phyloP scores from a whole-genome alignment of 2,888 invertebrate species.

The Leptopterna dolabrata region DNA sequence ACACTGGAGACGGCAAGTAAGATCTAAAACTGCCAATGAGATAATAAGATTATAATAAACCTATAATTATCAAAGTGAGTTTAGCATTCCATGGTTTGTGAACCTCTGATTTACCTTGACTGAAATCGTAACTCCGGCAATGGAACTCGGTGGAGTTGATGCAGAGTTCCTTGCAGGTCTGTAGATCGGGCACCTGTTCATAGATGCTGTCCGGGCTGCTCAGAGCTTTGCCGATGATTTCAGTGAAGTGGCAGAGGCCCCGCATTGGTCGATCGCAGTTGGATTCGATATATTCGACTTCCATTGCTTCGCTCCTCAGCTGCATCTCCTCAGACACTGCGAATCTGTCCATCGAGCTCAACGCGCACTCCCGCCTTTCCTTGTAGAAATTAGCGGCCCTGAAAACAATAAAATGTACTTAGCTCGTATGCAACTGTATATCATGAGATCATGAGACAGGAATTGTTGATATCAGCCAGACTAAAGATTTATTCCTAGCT shows the following conservation, averaged over 20 bases:
- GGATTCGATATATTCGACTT: slow-evolving; percentile 67
- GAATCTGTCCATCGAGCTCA: slow-evolving; percentile 68
- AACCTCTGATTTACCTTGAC: slow-evolving; percentile 65
- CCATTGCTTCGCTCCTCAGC: slow-evolving; percentile 58
- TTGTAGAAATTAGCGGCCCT: slow-evolving; percentile 67
- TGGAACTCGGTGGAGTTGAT: slow-evolving; percentile 66
- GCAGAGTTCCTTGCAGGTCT: slow-evolving; percentile 67
- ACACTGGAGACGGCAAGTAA: too few species aligned
- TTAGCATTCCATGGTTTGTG: too few species aligned
- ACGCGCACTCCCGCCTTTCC: slow-evolving; percentile 65
- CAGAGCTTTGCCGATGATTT: slow-evolving; percentile 65
- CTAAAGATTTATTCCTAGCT: too few species aligned
- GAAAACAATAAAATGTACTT: slow-evolving; percentile 38
- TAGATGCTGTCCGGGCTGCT: slow-evolving; percentile 67
- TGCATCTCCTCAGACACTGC: slow-evolving; percentile 63
- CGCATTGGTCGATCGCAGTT: slow-evolving; percentile 67
- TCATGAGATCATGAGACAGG: too few species aligned
- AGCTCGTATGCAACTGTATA: too few species aligned
- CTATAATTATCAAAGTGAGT: too few species aligned
- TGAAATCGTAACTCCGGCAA: slow-evolving; percentile 68
- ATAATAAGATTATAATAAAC: too few species aligned
- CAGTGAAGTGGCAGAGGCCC: slow-evolving; percentile 67
- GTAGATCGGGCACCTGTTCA: slow-evolving; percentile 66
- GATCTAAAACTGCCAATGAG: too few species aligned
- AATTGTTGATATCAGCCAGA: too few species aligned